phyloP scores from a whole-genome alignment of 2,113 vertebrate genomes.

The Cavia porcellus region DNA sequence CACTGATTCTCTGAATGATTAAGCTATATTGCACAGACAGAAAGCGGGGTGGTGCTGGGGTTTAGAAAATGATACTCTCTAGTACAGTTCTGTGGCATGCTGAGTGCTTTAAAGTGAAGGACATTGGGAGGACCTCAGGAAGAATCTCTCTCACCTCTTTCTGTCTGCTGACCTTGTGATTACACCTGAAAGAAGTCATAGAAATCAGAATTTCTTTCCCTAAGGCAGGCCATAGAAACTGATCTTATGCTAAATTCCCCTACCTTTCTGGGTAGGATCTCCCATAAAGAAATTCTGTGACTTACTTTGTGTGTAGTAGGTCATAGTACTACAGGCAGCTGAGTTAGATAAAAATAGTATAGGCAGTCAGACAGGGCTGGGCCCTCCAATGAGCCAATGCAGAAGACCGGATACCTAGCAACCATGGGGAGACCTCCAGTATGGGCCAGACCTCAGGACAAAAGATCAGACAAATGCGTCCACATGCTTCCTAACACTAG shows the following conservation, averaged over 20 bases:
- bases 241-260: neutral
- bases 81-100: neutral
- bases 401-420: too few relatives aligned
- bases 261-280: neutral
- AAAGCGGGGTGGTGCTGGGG: neutral
- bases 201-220: neutral
- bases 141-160: neutral
- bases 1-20: conserved; percentile 5
- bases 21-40: neutral
- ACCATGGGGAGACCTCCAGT: too few relatives aligned
- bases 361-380: too few relatives aligned
- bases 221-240: neutral
- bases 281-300: neutral
- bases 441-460: too few relatives aligned
- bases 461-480: too few relatives aligned
- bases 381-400: too few relatives aligned
- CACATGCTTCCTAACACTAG: too few relatives aligned
- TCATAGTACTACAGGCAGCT: neutral
- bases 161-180: neutral
- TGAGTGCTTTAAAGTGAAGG: neutral
- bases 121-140: neutral
- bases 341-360: too few relatives aligned
- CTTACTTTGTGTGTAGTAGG: neutral
- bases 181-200: neutral
- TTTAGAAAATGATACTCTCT: neutral